These are phyloP conservation scores for Probosciger aterrimus DNA, from an alignment of 2,113 vertebrate species.

Conservation along the genomic window DNA sequence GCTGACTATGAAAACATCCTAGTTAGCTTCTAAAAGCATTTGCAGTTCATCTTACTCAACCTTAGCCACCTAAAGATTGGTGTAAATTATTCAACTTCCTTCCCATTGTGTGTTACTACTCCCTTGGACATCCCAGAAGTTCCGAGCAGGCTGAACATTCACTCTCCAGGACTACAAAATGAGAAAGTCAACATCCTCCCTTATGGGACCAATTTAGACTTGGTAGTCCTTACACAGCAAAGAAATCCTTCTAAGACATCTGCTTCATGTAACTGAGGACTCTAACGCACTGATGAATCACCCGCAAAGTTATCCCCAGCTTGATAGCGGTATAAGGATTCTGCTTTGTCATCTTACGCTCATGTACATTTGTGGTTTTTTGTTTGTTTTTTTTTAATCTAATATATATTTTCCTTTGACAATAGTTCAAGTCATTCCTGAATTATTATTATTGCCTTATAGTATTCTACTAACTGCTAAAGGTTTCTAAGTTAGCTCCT, in stretches of 20 bases:
- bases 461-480: not conserved
- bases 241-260: not conserved
- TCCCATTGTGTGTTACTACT: not conserved
- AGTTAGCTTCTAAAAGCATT: not conserved
- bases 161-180: not conserved
- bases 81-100: not conserved
- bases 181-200: not conserved
- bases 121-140: not conserved
- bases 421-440: not conserved
- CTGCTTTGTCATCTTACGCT: not conserved
- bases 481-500: not conserved
- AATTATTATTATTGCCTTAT: not conserved
- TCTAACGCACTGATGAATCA: not conserved
- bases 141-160: not conserved
- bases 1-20: not conserved
- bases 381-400: not conserved
- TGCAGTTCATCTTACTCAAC: not conserved
- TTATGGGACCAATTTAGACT: not conserved
- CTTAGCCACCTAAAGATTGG: not conserved
- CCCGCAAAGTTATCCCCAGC: fast-evolving
- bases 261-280: not conserved
- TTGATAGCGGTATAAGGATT: not conserved
- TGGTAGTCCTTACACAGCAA: not conserved
- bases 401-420: not conserved
- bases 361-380: not conserved